Evolutionary conservation across 1,140 invertebrate species (phyloP), one percentile per base, ranked within the genome.

Genomic region (Brachionus paranguensis): DNA sequence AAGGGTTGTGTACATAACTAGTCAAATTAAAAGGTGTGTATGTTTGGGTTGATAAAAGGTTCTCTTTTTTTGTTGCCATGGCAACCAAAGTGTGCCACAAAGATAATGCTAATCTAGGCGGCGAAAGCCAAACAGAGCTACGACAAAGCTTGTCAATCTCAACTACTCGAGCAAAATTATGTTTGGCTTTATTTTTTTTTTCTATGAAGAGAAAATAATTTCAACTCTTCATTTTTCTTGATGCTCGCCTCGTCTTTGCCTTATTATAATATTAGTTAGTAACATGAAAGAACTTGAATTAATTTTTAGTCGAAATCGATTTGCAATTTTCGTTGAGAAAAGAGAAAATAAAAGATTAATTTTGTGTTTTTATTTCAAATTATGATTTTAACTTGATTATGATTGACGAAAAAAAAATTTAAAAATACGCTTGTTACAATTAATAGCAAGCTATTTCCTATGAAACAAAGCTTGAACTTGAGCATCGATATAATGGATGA

Each of bases 311-410:
- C 24, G 41, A 76, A 76, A 76, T 76, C 72, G 72, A 76, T 76
- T 76, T 76, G 68, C 33, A 76, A 76, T 27, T 47, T 29, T 47
- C 2, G 17, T 47, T 20, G 47, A 47, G 20, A 76, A 76, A 50
- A 76, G 33, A 37, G 33, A 37, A 37, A 37, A 29, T 29, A 37
- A 47, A 12, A 47, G 45, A 50, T 76, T 50, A 76, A 50, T 76
- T 76, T 76, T 50, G 20, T 76, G 72, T 76, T 20, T 8, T 6
- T 50, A 50, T 50, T 76, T 76, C 72, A 76, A 76, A 76, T 76
- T 76, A 76, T 76, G 72, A 50, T 50, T 76, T 76, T 53, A 43
- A 72, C 17, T 41, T 76, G 27, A 76, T 76, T 47, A 76, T 76
- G 43, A 76, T 76, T 50, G 41, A 74, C 20, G 20, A 74, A 74